Base-by-base conservation (phyloP, 2,888 invertebrate genomes). In the Ormia ochracea region DNA sequence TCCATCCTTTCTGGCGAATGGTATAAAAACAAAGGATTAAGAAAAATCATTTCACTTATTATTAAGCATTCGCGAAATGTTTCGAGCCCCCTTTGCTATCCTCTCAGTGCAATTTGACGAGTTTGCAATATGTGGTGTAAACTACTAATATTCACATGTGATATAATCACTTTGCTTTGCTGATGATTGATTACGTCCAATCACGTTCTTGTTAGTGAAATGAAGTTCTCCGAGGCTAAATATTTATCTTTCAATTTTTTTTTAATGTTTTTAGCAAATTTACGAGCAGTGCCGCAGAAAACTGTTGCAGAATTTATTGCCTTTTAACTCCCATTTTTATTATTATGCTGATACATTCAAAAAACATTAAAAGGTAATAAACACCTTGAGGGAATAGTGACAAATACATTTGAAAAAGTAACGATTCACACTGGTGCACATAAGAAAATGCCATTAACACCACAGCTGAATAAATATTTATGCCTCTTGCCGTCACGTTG, bases 381-480 rank as follows among this genome's bases (percentile, higher is more conserved):
- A 36, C 3, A 36, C 14, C 5, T 61, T 61, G 17, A 10, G 14
- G 23, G 6, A 43, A 19, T 6, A n/a, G 9, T 43, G 19, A 12
- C 21, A 36, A 50, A 31, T 12, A 38, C 26, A 23, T 10, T n/a
- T 31, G 23, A 33, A 45, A 7, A n/a, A 45, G 3, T 31, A 17
- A 56, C 12, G 10, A 52, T 5, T 2, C 14, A 31, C 17, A 31
- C 31, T 45, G 19, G 28, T 19, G 26, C n/a, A 31, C 10, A 45
- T 48, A 19, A 19, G n/a, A 21, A 41, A 41, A 28, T 12, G 50
- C 41, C 41, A 50, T 26, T 33, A 31, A 56, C 54, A 14, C 21
- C 10, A 21, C 68, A 68, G 43, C 33, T 68, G 68, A 54, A 28
- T 66, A 66, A 66, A 66, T 66, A 41, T 43, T 38, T 14, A 38